Evolutionary conservation across 1,140 invertebrate species (phyloP), one percentile per base, ranked within the genome.

Genomic region (Anadara kagoshimensis): DNA sequence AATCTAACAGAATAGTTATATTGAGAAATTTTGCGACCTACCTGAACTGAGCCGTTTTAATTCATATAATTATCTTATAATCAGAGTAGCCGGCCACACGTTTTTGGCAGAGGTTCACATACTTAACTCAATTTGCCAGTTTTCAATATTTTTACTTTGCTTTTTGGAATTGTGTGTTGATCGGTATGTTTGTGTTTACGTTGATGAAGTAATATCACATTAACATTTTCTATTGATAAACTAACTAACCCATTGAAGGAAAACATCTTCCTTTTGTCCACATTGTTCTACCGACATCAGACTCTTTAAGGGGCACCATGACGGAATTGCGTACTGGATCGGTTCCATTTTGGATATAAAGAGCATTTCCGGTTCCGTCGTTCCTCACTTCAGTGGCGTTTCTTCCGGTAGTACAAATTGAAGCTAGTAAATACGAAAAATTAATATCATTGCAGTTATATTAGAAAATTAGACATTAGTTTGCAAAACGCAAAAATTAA

Each of bases 261-360:
- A 88, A 86, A 68, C 88, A 89, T 59, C 81, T 69, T 24, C 87
- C 87, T 64, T 83, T 68, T 0, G 73, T 82, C 87, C 87, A 88
- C 14, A 67, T 49, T 20, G 83, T 85, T 12, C 43, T 47, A n/a
- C 22, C 26, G 5, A 78, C 63, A n/a, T 41, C 76, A 12, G 24
- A 18, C 47, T 88, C 69, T 5, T 68, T 56, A 11, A 76, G 20
- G 0, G 87, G 84, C 0, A 88, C 80, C 11, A 63, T 53, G 22
- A 81, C 51, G 11, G 54, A 51, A 63, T 78, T 26, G 11, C 29
- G 18, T 18, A 83, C 76, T 7, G 87, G 82, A 56, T 85, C 74
- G 20, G 80, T 80, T 18, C 87, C 85, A 53, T 86, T 85, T 58
- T 83, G 80, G 20, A 88, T 80, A 67, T 82, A 88, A 4, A 89